These are phyloP conservation scores for Squalus acanthias DNA, from an alignment of 2,797 vertebrate species.

Conservation along the genomic window DNA sequence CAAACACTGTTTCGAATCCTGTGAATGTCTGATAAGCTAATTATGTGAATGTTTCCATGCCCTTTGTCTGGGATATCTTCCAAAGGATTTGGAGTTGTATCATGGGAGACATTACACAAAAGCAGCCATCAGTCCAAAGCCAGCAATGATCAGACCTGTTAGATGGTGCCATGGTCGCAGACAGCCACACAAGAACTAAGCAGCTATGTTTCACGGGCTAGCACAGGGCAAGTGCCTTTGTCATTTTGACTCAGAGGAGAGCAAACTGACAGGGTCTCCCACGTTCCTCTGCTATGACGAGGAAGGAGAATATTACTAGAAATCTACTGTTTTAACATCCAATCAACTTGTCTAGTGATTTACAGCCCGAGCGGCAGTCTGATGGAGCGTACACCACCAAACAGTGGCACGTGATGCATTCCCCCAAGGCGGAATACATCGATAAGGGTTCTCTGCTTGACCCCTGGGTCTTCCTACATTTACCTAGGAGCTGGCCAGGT, in stretches of 20 bases:
- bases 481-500: neutral
- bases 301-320: neutral
- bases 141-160: neutral
- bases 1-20: constrained; percentile 18
- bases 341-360: neutral
- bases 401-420: neutral
- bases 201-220: neutral
- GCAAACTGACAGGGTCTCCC: neutral
- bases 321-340: neutral
- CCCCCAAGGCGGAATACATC: neutral
- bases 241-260: neutral
- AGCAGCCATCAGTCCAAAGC: neutral
- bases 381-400: neutral
- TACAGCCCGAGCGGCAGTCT: neutral
- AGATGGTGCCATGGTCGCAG: neutral
- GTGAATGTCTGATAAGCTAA: neutral
- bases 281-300: neutral
- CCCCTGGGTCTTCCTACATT: neutral
- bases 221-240: neutral
- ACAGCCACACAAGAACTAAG: neutral
- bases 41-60: neutral
- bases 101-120: neutral
- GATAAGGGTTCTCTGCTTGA: neutral
- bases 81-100: neutral
- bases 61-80: neutral